Base-by-base conservation (phyloP, 2,797 vertebrate genomes). In the Enteromius argenteus region DNA sequence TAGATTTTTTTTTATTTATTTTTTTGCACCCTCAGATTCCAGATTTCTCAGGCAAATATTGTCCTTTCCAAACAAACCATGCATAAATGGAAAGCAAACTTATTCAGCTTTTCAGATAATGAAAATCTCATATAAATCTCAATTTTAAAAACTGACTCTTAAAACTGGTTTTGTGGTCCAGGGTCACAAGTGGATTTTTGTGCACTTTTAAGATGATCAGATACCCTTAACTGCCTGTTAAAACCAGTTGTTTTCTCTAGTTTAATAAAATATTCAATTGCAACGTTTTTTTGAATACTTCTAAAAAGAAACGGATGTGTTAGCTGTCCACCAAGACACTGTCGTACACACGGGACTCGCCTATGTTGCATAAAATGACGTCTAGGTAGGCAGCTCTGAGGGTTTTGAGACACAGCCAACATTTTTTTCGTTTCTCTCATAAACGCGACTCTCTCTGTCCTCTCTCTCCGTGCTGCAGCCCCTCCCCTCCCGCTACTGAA, bases 381-480 rank as follows among this genome's bases (percentile, higher is more conserved):
- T 49, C 30, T 2, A 27, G 27, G 53, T 73, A 60, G 13, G 19
- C 19, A 73, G 14, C 13, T 72, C 13, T 19, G 6, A 62, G 17
- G 44, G 42, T 66, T 81, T 75, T 75, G 71, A 75, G 32, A 39
- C 21, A 30, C 30, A 23, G 58, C 46, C 71, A 72, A 68, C 51
- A 80, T 72, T n/a, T 49, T 32, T 81, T 51, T 21, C 51, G 49
- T 17, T 14, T 89, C 72, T 76, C 88, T 90, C 92, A 69, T 37
- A 35, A 84, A 46, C 49, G 53, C 71, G 81, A 76, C 75, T 84
- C 87, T 90, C 86, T 92, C 93, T 93, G 91, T 84, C 90, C 90
- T 79, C 73, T 90, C 92, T 79, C 93, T 91, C 90, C 92, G 86
- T 94, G 91, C 94, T 92, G 93, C 94, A 95, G 93, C 94, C 94